Conservation (phyloP, 2,888 invertebrate genomes). For the Ophraella communa region DNA sequence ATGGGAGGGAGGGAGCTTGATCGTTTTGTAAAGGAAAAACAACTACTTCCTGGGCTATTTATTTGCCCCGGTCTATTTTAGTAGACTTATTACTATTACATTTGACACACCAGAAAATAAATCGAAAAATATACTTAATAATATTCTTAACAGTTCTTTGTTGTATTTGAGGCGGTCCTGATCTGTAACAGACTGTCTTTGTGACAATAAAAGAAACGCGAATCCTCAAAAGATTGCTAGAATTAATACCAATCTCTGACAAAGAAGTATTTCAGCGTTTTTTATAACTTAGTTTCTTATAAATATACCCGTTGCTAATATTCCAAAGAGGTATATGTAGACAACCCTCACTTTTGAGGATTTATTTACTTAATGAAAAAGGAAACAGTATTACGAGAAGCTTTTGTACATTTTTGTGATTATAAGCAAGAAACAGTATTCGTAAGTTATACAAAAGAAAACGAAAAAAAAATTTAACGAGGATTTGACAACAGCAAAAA, state of each 20-base stretch:
- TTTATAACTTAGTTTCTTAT: background rate
- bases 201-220: background rate
- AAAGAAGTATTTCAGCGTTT: background rate
- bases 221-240: background rate
- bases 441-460: background rate
- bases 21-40: too few relatives aligned
- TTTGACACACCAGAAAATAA: too few relatives aligned
- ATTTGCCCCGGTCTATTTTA: too few relatives aligned
- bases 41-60: too few relatives aligned
- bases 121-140: too few relatives aligned
- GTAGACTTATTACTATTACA: too few relatives aligned
- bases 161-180: background rate
- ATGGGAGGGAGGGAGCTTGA: too few relatives aligned
- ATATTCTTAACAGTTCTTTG: too few relatives aligned
- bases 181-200: background rate
- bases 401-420: background rate
- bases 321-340: background rate
- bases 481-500: too few relatives aligned
- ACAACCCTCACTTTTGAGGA: background rate
- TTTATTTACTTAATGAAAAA: background rate
- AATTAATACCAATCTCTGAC: background rate
- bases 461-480: background rate
- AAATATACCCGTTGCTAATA: background rate
- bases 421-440: background rate
- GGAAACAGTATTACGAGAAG: background rate